Evolutionary conservation across 2,888 invertebrate species (phyloP), one percentile per base, ranked within the genome.

Genomic region (Diarsia rubi): DNA sequence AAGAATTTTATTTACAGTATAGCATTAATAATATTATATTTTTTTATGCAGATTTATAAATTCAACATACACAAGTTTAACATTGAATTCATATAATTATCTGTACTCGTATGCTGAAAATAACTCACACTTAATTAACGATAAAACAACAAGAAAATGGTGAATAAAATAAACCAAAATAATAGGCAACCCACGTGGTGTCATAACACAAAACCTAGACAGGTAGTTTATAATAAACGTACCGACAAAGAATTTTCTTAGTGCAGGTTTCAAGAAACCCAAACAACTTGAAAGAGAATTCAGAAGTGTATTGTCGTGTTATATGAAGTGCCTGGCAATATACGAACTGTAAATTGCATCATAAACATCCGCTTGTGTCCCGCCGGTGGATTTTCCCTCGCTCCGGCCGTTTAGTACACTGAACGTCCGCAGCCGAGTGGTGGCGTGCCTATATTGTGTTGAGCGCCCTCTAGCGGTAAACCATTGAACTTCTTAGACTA

Each of bases 261-360:
- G 81, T 78, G 77, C 86, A 87, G 83, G 87, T 90, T 89, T 85
- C 84, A 86, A 88, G 87, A 88, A 88, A 86, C 87, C 83, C 82
- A 88, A 88, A 90, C 88, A 86, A 88, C 87, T 85, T 88, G 86
- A 89, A 90, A 91, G 88, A 87, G 88, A 93, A 93, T 92, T 91
- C 90, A 90, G 89, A 89, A 91, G 91, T 92, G 91, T 93, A 93
- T 93, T 93, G 92, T 93, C 92, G 91, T 92, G 92, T 93, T 94
- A 93, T 92, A 93, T 94, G 93, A 94, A 94, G 93, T 94, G 92
- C 88, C 91, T 92, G 88, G 93, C 92, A 94, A 94, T 95, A 94
- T 94, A 95, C 93, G 92, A 92, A 93, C 93, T 94, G 94, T 94
- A 94, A 95, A 95, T 94, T 94, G 94, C 94, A 92, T 94, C 94